Percentiles rank a stretch among this genome's conserved stretches.
Conservation (phyloP, 2,113 vertebrate genomes). For the Fregetta grallaria region DNA sequence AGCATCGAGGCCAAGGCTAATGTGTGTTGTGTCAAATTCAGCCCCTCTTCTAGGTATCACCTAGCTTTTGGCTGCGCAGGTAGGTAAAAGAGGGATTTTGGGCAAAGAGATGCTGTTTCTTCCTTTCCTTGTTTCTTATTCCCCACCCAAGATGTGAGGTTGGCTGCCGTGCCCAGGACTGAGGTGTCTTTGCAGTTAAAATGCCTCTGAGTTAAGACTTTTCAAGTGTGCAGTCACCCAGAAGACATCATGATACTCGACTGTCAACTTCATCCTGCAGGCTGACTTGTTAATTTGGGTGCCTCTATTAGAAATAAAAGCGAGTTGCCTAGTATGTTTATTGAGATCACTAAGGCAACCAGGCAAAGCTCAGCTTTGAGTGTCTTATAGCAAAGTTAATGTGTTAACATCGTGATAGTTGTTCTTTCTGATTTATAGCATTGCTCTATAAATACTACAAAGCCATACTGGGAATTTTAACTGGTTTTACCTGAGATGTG, state of each 20-base stretch:
- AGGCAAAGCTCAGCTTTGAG: neutral
- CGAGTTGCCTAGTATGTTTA: neutral
- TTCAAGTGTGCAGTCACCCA: neutral
- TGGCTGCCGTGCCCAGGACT: neutral
- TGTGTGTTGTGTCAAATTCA: slow-evolving; percentile 98
- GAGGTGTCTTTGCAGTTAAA: neutral
- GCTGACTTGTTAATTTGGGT: neutral
- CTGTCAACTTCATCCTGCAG: neutral
- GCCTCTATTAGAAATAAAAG: neutral
- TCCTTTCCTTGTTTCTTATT: neutral
- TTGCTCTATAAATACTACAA: neutral
- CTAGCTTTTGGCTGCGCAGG: slow-evolving; percentile 98
- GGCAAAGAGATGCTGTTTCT: neutral
- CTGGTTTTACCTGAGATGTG: neutral
- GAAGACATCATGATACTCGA: neutral
- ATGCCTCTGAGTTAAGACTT: neutral
- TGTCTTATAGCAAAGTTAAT: neutral
- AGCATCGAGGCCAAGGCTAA: slow-evolving; percentile 99
- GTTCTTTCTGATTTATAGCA: neutral
- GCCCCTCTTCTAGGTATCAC: slow-evolving; percentile 95
- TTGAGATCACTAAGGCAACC: neutral
- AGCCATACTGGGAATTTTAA: neutral
- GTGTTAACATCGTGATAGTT: neutral
- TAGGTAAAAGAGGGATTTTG: slow-evolving; percentile 61
- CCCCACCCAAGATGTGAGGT: neutral